phyloP scores from a whole-genome alignment of 1,140 invertebrate genomes.

The Lineus longissimus region DNA sequence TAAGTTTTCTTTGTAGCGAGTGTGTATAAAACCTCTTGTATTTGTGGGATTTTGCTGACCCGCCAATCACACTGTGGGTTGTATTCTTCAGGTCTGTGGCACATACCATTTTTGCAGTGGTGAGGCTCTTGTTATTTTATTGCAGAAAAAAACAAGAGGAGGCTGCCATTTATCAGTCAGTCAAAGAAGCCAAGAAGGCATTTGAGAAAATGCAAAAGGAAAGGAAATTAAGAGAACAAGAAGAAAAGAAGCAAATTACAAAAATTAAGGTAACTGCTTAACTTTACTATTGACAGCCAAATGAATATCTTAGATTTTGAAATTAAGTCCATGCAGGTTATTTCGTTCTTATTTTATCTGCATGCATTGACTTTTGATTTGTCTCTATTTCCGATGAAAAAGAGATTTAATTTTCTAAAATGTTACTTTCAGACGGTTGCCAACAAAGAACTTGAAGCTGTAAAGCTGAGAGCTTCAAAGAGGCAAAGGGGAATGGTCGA shows the following conservation, averaged over 20 bases:
- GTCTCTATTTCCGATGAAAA: slow-evolving; percentile 1
- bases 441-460: background rate
- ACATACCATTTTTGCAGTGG: too few relatives aligned
- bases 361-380: background rate
- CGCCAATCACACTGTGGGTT: too few relatives aligned
- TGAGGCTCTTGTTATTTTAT: background rate
- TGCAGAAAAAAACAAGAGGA: slow-evolving; percentile 43
- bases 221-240: slow-evolving; percentile 26
- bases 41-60: too few relatives aligned
- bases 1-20: too few relatives aligned
- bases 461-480: slow-evolving; percentile 23
- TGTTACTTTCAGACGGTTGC: background rate
- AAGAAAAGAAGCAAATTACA: slow-evolving; percentile 29
- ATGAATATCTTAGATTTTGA: too few relatives aligned
- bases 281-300: too few relatives aligned
- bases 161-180: slow-evolving; percentile 35
- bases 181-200: slow-evolving; percentile 35
- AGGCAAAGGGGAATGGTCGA: slow-evolving; percentile 16
- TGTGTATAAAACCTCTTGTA: too few relatives aligned
- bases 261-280: slow-evolving; percentile 40
- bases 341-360: too few relatives aligned
- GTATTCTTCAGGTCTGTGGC: too few relatives aligned
- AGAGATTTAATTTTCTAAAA: background rate
- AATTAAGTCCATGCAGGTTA: too few relatives aligned
- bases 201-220: slow-evolving; percentile 36